A percentile compares a stretch with the other conserved stretches of the same genome.
Conservation (phyloP, 2,113 vertebrate genomes). For the Peucedramus taeniatus region DNA sequence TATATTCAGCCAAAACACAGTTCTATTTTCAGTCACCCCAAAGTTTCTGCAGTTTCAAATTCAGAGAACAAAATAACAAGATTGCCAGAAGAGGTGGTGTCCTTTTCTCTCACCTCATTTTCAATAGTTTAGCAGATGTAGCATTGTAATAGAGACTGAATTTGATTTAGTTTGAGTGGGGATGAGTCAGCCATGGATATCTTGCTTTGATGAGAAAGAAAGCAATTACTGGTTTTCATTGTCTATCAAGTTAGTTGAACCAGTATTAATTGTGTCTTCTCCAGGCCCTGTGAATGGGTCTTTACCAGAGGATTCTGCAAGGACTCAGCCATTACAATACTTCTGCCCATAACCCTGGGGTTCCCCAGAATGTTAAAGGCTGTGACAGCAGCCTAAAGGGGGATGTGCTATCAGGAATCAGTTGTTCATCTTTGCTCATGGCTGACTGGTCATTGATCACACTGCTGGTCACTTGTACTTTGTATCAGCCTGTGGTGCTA, state of each 20-base stretch:
- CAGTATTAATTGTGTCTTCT: not conserved
- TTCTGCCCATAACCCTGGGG: not conserved
- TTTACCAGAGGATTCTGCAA: not conserved
- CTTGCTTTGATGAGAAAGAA: not conserved
- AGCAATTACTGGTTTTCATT: not conserved
- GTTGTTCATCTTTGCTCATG: not conserved
- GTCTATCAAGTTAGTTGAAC: not conserved
- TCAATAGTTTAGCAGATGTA: not conserved
- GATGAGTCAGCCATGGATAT: not conserved
- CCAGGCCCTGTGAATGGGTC: not conserved
- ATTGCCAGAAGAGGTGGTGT: not conserved
- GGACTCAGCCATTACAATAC: not conserved
- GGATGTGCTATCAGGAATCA: not conserved
- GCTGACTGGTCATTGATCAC: not conserved
- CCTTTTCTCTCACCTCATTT: not conserved
- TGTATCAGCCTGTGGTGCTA: not conserved
- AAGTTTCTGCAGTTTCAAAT: not conserved
- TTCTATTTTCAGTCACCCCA: not conserved
- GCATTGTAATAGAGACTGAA: not conserved
- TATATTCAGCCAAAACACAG: not conserved
- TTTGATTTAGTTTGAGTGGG: not conserved
- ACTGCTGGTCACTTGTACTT: not conserved
- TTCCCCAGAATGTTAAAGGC: not conserved
- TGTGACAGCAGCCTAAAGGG: constrained; percentile 24
- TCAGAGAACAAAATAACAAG: not conserved